Conservation (phyloP, 2,888 invertebrate species). For the Diplolepis rosae region DNA sequence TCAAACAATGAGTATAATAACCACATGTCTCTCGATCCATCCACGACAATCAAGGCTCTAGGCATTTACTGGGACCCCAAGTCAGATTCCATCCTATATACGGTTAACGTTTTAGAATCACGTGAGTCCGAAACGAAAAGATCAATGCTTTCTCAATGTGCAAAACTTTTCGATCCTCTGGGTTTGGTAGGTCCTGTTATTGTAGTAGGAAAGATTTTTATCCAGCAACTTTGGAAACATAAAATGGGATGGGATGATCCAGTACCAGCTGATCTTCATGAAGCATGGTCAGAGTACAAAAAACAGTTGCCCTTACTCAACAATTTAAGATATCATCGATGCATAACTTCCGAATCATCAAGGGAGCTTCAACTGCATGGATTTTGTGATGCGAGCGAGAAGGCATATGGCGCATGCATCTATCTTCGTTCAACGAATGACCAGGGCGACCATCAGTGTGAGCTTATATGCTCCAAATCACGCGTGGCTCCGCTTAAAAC, state of each 20-base stretch:
- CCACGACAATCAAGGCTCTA: constrained; percentile 9
- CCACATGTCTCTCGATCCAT: not conserved
- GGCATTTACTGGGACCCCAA: constrained; percentile 17
- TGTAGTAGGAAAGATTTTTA: constrained; percentile 3
- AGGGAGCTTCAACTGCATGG: too few species aligned
- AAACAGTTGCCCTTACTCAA: too few species aligned
- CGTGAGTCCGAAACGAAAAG: not conserved
- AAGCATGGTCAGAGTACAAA: too few species aligned
- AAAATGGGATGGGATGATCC: too few species aligned
- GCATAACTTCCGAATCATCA: not conserved
- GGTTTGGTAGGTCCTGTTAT: too few species aligned
- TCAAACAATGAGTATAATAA: not conserved
- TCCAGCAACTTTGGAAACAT: not conserved
- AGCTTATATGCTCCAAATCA: constrained; percentile 15
- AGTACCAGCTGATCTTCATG: too few species aligned
- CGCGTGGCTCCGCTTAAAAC: constrained; percentile 12
- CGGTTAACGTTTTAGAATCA: not conserved
- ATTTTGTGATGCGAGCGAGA: too few species aligned
- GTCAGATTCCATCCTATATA: not conserved
- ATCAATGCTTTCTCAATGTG: not conserved
- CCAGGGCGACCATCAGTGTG: not conserved
- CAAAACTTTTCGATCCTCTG: constrained; percentile 27
- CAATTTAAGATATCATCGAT: not conserved
- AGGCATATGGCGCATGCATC: too few species aligned
- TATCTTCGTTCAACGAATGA: not conserved